A percentile compares a stretch with the other conserved stretches of the same genome.
These are phyloP conservation scores for Euphydryas editha DNA, from an alignment of 2,888 invertebrate genomes.

Conservation along the genomic window DNA sequence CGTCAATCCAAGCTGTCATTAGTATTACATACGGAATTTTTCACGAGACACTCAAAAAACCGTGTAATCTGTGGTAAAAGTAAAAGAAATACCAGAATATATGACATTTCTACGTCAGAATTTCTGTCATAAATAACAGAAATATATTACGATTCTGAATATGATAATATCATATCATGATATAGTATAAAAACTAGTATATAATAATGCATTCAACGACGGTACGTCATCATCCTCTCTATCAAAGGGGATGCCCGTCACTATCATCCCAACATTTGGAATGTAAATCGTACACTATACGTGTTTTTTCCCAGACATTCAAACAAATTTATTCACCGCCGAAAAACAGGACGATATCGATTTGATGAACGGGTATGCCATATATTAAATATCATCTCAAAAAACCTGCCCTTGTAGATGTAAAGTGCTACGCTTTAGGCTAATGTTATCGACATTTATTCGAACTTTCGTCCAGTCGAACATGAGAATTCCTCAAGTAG, in stretches of 20 bases:
- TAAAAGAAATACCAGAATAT: not conserved
- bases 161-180: constrained; percentile 9
- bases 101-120: not conserved
- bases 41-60: too few species aligned
- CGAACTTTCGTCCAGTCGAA: not conserved
- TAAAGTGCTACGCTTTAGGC: not conserved
- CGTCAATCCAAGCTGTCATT: too few species aligned
- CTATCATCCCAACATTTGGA: constrained; percentile 58
- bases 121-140: not conserved
- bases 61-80: too few species aligned
- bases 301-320: constrained; percentile 72
- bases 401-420: constrained; percentile 29
- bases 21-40: too few species aligned
- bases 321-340: constrained; percentile 74
- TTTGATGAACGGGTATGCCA: constrained; percentile 42
- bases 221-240: constrained; percentile 53
- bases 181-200: constrained; percentile 14
- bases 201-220: constrained; percentile 14
- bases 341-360: constrained; percentile 55
- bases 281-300: constrained; percentile 75
- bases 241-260: constrained; percentile 54
- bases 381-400: constrained; percentile 50
- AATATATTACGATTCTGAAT: constrained; percentile 1
- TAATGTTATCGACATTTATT: not conserved
- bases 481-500: not conserved